These are phyloP conservation scores for Sitta europaea DNA, from an alignment of 2,113 vertebrate genomes.

Conservation along the genomic window DNA sequence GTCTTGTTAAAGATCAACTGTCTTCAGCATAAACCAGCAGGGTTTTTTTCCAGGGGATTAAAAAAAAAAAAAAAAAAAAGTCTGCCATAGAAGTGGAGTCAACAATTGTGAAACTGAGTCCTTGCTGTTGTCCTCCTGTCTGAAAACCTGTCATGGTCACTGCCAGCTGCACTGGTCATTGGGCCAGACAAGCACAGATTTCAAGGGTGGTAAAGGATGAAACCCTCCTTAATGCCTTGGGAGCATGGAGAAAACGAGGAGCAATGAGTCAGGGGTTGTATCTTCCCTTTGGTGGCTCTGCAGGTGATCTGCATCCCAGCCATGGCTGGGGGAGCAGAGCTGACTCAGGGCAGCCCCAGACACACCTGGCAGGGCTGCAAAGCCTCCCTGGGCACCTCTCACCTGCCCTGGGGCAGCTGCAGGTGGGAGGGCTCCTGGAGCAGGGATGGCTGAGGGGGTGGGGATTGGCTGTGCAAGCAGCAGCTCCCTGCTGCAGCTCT, in stretches of 20 bases:
- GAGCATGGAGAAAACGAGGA: rapidly evolving
- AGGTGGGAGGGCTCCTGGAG: rapidly evolving
- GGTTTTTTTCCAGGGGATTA: not conserved
- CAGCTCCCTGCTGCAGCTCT: not conserved
- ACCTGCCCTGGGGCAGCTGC: not conserved
- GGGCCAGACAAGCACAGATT: not conserved
- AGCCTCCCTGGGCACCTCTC: not conserved
- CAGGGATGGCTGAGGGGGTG: not conserved
- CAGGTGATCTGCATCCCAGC: not conserved
- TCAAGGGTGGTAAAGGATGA: rapidly evolving
- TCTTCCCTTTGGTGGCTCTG: not conserved
- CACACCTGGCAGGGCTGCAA: not conserved
- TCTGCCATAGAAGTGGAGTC: not conserved
- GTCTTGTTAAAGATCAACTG: constrained; percentile 24
- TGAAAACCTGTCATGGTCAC: not conserved
- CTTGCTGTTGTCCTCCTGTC: not conserved
- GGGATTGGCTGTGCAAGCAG: not conserved
- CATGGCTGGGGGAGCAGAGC: not conserved
- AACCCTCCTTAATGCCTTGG: not conserved
- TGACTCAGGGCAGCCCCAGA: not conserved
- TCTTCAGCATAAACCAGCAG: constrained; percentile 3
- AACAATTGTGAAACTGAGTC: not conserved
- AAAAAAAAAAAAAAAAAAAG: no score
- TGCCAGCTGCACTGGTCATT: not conserved
- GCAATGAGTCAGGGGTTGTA: not conserved